These are phyloP conservation scores for Euwallacea similis DNA, from an alignment of 1,140 invertebrate species.

Conservation along the genomic window DNA sequence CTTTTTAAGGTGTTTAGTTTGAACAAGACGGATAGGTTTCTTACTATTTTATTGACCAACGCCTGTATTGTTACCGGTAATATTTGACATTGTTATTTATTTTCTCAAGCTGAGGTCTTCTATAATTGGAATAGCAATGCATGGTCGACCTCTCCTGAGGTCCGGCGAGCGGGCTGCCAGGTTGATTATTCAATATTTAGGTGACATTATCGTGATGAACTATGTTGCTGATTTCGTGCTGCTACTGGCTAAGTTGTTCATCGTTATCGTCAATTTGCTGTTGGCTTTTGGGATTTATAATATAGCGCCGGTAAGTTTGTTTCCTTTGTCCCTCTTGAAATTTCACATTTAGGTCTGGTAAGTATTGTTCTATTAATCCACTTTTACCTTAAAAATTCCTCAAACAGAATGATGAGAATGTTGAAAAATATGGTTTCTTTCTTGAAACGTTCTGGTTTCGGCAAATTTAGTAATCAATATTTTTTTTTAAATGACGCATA, in stretches of 20 bases:
- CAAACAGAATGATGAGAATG: no score
- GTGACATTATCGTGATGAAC: conserved; percentile 75
- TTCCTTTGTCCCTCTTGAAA: no score
- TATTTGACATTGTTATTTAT: not conserved
- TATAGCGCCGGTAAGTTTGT: conserved; percentile 9
- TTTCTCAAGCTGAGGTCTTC: not conserved
- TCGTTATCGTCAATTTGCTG: conserved; percentile 53
- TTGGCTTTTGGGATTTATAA: not conserved
- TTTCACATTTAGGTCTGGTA: no score
- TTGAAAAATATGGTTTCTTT: no score
- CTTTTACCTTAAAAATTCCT: no score
- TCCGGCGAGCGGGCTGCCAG: conserved; percentile 66
- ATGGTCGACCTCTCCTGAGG: conserved; percentile 69
- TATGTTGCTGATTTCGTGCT: conserved; percentile 80
- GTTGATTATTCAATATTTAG: conserved; percentile 63
- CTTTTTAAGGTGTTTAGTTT: conserved; percentile 60
- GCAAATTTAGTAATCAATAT: no score
- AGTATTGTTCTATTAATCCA: no score
- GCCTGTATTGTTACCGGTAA: conserved; percentile 78
- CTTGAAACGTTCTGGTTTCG: no score
- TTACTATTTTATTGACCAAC: conserved; percentile 74
- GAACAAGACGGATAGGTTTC: conserved; percentile 69
- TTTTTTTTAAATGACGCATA: not conserved
- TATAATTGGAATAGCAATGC: conserved; percentile 62
- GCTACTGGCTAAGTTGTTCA: conserved; percentile 67